These are phyloP conservation scores for Melanerpes formicivorus DNA, from an alignment of 2,113 vertebrate species.

Conservation along the genomic window DNA sequence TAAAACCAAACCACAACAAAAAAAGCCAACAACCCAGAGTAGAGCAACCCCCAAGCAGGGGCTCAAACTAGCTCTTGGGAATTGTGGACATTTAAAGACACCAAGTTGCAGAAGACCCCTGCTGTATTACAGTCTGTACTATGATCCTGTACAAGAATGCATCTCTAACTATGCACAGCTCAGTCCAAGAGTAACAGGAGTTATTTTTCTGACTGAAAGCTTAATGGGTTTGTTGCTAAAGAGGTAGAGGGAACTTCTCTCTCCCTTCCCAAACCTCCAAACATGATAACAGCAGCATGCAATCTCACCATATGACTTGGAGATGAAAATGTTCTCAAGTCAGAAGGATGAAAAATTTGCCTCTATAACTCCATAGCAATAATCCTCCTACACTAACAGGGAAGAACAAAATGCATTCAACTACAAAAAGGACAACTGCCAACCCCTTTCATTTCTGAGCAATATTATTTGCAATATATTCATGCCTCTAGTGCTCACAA, in stretches of 20 bases:
- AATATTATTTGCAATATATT: conserved; percentile 26
- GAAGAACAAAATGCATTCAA: background rate
- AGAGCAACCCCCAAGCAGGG: background rate
- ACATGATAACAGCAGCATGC: background rate
- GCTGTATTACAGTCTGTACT: background rate
- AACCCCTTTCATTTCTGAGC: conserved; percentile 9
- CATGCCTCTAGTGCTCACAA: conserved; percentile 23
- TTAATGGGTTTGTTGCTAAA: background rate
- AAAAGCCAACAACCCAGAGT: too few species aligned
- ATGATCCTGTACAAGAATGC: background rate
- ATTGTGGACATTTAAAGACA: background rate
- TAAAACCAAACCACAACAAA: too few species aligned
- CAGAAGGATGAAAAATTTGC: background rate
- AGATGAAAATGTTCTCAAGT: background rate
- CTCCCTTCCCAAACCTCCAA: background rate
- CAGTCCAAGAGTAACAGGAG: background rate
- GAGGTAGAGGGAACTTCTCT: background rate
- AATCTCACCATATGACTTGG: background rate
- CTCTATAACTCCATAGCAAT: background rate
- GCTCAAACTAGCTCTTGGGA: background rate
- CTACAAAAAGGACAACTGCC: conserved; percentile 11
- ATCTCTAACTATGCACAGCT: background rate
- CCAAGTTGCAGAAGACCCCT: accelerated
- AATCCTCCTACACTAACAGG: background rate
- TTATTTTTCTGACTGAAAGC: background rate